Conservation (phyloP, 2,888 invertebrate species). For the Chouioia cunea region DNA sequence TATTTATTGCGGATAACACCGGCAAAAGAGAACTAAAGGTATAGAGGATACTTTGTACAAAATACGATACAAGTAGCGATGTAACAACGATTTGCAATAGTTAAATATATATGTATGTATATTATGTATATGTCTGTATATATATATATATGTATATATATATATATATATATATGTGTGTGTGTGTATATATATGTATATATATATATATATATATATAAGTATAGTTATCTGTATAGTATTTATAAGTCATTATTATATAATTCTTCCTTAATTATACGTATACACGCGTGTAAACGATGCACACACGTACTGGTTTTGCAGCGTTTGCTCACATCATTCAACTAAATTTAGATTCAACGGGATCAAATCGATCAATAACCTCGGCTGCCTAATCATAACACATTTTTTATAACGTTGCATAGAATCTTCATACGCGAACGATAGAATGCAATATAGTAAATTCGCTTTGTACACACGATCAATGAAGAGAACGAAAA, state of each 20-base stretch:
- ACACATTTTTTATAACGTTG: conserved; percentile 41
- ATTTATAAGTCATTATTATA: conserved; percentile 45
- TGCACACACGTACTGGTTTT: conserved; percentile 47
- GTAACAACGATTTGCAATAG: conserved; percentile 67
- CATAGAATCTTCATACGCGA: conserved; percentile 41
- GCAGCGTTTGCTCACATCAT: conserved; percentile 30
- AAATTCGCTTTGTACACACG: conserved; percentile 31
- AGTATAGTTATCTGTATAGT: conserved; percentile 44
- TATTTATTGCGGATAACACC: conserved; percentile 54
- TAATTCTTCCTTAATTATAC: conserved; percentile 51
- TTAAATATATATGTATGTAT: conserved; percentile 62
- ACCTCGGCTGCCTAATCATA: conserved; percentile 39
- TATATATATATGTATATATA: conserved; percentile 46
- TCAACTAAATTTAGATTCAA: conserved; percentile 40
- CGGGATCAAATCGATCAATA: conserved; percentile 32
- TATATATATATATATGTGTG: conserved; percentile 47
- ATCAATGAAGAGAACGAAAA: conserved; percentile 28
- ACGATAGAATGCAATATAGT: conserved; percentile 35
- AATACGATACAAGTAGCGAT: conserved; percentile 67
- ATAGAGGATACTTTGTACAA: conserved; percentile 66
- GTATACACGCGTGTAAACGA: conserved; percentile 49
- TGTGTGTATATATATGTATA: conserved; percentile 47
- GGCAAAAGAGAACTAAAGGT: conserved; percentile 60
- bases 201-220: conserved; percentile 40
- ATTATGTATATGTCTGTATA: conserved; percentile 49